phyloP scores from a whole-genome alignment of 2,797 vertebrate genomes.

The Schizothorax lantsangensis region DNA sequence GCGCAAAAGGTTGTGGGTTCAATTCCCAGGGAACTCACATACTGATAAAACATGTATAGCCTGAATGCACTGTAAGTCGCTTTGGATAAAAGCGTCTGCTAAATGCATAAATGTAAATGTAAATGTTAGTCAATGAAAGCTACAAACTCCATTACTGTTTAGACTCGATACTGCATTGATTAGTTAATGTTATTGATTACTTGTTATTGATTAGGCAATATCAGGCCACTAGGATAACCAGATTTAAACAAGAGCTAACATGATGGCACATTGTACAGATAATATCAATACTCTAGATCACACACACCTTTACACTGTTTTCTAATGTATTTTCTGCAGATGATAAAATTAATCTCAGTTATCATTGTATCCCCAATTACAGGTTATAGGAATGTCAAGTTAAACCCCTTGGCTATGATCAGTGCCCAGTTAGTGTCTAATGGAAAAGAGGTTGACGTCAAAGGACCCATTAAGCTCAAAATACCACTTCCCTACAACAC shows the following conservation, averaged over 20 bases:
- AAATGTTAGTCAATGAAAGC: conserved; percentile 7
- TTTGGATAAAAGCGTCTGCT: too few species aligned
- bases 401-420: conserved; percentile 86
- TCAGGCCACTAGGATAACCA: not conserved
- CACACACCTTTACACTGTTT: not conserved
- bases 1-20: too few species aligned
- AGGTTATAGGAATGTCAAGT: conserved; percentile 85
- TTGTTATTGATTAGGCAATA: conserved; percentile 33
- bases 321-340: not conserved
- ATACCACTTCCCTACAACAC: conserved; percentile 81
- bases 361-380: conserved; percentile 21
- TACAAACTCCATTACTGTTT: conserved; percentile 13
- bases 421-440: conserved; percentile 82
- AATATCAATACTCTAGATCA: not conserved
- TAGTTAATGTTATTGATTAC: conserved; percentile 28
- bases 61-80: too few species aligned
- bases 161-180: conserved; percentile 9
- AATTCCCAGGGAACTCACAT: too few species aligned
- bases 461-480: conserved; percentile 87
- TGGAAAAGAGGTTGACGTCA: conserved; percentile 83
- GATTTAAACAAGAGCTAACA: not conserved
- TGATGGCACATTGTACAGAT: not conserved
- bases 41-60: too few species aligned
- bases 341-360: not conserved
- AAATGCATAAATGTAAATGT: too few species aligned